phyloP scores from a whole-genome alignment of 2,888 invertebrate genomes.

The Oegoconia quadripuncta region DNA sequence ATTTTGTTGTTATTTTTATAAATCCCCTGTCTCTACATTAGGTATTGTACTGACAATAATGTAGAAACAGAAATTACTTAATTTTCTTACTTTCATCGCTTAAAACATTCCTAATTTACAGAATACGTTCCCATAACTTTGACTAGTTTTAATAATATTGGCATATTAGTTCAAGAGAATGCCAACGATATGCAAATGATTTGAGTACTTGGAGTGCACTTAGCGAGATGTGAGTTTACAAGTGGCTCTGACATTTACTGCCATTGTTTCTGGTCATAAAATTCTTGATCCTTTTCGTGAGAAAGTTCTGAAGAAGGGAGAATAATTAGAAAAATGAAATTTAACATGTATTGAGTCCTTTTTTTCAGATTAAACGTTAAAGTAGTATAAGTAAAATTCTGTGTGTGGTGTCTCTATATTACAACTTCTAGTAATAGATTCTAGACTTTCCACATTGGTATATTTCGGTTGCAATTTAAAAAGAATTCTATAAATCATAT shows the following conservation, averaged over 20 bases:
- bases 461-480: too few species aligned
- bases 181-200: conserved; percentile 74
- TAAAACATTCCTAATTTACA: too few species aligned
- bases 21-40: too few species aligned
- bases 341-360: too few species aligned
- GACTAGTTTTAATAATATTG: conserved; percentile 4
- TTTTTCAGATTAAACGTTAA: too few species aligned
- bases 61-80: too few species aligned
- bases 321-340: too few species aligned
- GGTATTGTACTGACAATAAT: too few species aligned
- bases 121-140: not conserved
- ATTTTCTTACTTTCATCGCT: too few species aligned
- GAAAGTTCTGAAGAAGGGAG: conserved; percentile 39
- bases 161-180: conserved; percentile 17
- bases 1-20: too few species aligned
- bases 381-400: not conserved
- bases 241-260: conserved; percentile 54
- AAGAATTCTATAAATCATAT: too few species aligned
- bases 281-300: conserved; percentile 22
- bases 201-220: conserved; percentile 52
- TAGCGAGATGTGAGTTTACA: conserved; percentile 37
- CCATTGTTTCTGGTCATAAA: conserved; percentile 50
- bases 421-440: not conserved
- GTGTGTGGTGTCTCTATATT: not conserved
- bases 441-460: not conserved